Conservation (phyloP, 2,888 invertebrate genomes). For the Cantharis rustica region DNA sequence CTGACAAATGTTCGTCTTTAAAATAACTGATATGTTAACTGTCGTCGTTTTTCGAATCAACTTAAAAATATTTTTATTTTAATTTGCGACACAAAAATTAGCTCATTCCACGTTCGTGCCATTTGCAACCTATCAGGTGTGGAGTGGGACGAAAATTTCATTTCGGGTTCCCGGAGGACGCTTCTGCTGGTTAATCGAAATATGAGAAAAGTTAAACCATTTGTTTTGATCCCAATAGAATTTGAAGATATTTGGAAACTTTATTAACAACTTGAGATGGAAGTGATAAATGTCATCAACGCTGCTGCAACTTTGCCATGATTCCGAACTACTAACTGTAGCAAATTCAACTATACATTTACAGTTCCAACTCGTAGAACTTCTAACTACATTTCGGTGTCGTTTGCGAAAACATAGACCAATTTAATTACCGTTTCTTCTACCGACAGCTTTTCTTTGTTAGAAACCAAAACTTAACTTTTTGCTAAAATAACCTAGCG, state of each 20-base stretch:
- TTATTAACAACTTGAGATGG: conserved; percentile 16
- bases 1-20: conserved; percentile 18
- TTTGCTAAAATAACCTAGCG: not conserved
- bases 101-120: not conserved
- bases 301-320: conserved; percentile 26
- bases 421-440: conserved; percentile 39
- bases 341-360: conserved; percentile 26
- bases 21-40: conserved; percentile 15
- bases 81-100: not conserved
- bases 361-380: conserved; percentile 19
- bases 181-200: not conserved
- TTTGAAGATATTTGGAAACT: conserved; percentile 23
- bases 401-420: conserved; percentile 35
- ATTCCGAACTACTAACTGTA: conserved; percentile 25
- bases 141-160: not conserved
- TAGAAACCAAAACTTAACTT: conserved; percentile 6
- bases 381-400: conserved; percentile 32
- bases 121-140: not conserved
- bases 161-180: not conserved
- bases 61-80: not conserved
- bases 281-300: conserved; percentile 30
- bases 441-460: conserved; percentile 29
- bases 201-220: not conserved
- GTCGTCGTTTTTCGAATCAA: conserved; percentile 4
- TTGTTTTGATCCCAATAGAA: conserved; percentile 1